Base-by-base conservation (phyloP, 2,113 vertebrate genomes). In the Malurus elegans region DNA sequence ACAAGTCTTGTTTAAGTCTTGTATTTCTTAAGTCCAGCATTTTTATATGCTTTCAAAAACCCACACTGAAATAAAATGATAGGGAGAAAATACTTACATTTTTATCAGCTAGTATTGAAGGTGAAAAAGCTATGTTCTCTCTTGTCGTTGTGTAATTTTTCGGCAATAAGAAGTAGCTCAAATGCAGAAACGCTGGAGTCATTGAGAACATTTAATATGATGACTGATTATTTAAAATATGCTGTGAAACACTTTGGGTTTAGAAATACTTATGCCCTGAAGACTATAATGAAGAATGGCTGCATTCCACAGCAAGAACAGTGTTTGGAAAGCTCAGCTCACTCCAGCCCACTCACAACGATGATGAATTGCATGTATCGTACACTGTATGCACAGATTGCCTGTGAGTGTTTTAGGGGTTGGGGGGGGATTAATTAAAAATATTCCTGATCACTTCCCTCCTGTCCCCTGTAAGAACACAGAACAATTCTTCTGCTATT, bases 301-400 rank as follows among this genome's bases (percentile, higher is more conserved):
- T 64, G 79, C 97, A 98, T 98, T 98, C 97, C 98, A 97, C 95
- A 94, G 93, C 88, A 95, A 94, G 94, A 97, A 98, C 96, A 97
- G 87, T 90, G 84, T 95, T 97, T 96, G 93, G 95, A 97, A 96
- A 90, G 86, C 88, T 92, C 92, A 92, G 82, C 73, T 95, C 64
- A 47, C 78, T 93, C 56, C 87, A 95, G 71, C 70, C 86, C 93
- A 44, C 74, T 95, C 90, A 78, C 75, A 93, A 44, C 7, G 18
- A 92, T 94, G 94, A 97, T 83, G 97, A 95, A 97, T 96, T 91
- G n/a, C 58, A 71, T 58, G 48, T 32, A 67, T 71, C 1, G 0
- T 93, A 48, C 40, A 66, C 7, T 53, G 20, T 8, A 74, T 60
- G 57, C 32, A 62, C 20, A 62, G 54, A 84, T 94, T 92, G 71